These are phyloP conservation scores for Blastobasis lacticolella DNA, from an alignment of 2,888 invertebrate species.

Conservation along the genomic window DNA sequence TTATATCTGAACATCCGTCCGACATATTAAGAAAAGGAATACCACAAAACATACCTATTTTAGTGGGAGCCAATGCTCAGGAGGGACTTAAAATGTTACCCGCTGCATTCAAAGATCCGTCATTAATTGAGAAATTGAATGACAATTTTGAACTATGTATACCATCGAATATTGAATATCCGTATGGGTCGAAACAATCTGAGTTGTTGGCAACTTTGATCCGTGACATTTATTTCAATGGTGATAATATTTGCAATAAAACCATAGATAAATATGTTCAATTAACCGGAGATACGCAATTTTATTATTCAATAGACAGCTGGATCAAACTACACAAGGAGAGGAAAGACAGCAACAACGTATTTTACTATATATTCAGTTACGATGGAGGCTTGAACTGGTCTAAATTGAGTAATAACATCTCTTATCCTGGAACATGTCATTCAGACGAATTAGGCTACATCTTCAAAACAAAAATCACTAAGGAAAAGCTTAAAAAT, in stretches of 20 bases:
- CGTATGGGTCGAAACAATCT: conserved; percentile 16
- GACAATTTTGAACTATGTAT: conserved; percentile 23
- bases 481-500: conserved; percentile 9
- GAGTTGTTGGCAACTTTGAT: conserved; percentile 21
- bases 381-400: conserved; percentile 19
- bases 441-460: conserved; percentile 23
- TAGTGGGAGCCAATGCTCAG: conserved; percentile 43
- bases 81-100: conserved; percentile 32
- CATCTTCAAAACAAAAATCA: conserved; percentile 16
- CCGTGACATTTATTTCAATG: conserved; percentile 23
- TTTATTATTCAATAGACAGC: conserved; percentile 11
- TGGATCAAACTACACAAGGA: conserved; percentile 17
- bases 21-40: conserved; percentile 25
- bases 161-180: conserved; percentile 28
- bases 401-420: conserved; percentile 11
- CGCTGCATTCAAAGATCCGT: conserved; percentile 7
- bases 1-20: conserved; percentile 38
- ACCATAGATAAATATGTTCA: conserved; percentile 13
- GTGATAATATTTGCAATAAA: conserved; percentile 12
- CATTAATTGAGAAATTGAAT: conserved; percentile 16
- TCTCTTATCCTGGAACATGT: conserved; percentile 14
- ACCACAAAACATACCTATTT: conserved; percentile 38
- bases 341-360: conserved; percentile 7
- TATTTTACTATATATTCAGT: conserved; percentile 17
- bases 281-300: conserved; percentile 18